Evolutionary conservation across 2,113 vertebrate genomes (phyloP).

Genomic region (Scopus umbretta): DNA sequence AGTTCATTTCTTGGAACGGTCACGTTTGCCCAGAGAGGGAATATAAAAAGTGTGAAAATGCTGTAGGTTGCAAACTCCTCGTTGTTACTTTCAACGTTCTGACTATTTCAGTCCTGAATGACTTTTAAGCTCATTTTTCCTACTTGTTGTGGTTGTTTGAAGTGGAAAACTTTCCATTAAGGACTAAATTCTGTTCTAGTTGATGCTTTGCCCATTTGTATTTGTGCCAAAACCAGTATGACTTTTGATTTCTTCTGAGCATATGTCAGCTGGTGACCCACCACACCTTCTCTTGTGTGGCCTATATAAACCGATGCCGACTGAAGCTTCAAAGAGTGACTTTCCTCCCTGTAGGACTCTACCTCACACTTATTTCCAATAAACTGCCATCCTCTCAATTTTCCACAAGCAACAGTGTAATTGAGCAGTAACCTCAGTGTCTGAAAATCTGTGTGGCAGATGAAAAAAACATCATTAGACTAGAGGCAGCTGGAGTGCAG

Average conservation of each 20-base stretch:
- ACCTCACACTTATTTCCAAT: constrained; percentile 29
- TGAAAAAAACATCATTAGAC: neutral
- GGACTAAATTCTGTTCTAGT: neutral
- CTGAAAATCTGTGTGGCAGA: constrained; percentile 35
- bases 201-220: constrained; percentile 10
- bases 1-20: neutral
- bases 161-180: constrained; percentile 39
- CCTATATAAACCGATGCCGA: neutral
- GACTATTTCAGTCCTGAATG: neutral
- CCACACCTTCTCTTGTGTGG: constrained; percentile 48
- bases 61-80: neutral
- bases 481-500: neutral
- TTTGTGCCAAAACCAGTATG: neutral
- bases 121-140: neutral
- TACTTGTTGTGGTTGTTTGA: constrained; percentile 26
- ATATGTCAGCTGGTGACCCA: constrained; percentile 35
- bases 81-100: neutral
- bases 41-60: neutral
- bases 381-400: constrained; percentile 20
- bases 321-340: constrained; percentile 5
- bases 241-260: constrained; percentile 19
- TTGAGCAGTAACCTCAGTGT: constrained; percentile 4
- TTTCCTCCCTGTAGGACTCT: neutral
- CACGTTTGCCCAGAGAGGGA: neutral
- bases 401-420: constrained; percentile 28